Conservation (phyloP, 1,140 invertebrate genomes). For the Solenopsis fugax region DNA sequence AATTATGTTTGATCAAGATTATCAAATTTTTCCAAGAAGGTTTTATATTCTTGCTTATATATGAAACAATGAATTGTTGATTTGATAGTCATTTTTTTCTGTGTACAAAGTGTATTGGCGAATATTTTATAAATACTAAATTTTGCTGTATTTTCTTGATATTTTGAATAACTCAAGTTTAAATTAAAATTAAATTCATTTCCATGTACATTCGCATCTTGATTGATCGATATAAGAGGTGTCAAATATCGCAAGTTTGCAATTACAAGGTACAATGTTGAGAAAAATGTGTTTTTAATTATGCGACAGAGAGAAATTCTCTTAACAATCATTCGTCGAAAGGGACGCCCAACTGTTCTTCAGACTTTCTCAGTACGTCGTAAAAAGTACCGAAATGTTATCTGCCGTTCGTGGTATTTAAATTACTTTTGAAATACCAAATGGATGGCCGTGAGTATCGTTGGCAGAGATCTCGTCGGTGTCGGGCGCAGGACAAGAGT, state of each 20-base stretch:
- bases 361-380: constrained; percentile 20
- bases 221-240: not conserved
- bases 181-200: not conserved
- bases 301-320: not conserved
- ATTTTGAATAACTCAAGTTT: not conserved
- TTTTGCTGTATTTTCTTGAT: not conserved
- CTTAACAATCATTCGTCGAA: constrained; percentile 27
- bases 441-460: constrained; percentile 30
- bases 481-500: constrained; percentile 60
- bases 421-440: constrained; percentile 59
- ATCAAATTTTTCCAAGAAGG: too few relatives aligned
- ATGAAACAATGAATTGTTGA: too few relatives aligned
- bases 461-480: constrained; percentile 36
- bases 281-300: constrained; percentile 8
- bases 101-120: not conserved
- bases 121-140: not conserved
- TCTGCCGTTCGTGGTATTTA: constrained; percentile 47
- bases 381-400: constrained; percentile 62
- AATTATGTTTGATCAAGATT: too few relatives aligned
- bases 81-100: too few relatives aligned
- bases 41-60: too few relatives aligned
- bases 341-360: not conserved
- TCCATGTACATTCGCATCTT: not conserved
- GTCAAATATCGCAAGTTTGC: not conserved
- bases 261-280: not conserved